Conservation (phyloP, 1,140 invertebrate genomes). For the Samia ricini region DNA sequence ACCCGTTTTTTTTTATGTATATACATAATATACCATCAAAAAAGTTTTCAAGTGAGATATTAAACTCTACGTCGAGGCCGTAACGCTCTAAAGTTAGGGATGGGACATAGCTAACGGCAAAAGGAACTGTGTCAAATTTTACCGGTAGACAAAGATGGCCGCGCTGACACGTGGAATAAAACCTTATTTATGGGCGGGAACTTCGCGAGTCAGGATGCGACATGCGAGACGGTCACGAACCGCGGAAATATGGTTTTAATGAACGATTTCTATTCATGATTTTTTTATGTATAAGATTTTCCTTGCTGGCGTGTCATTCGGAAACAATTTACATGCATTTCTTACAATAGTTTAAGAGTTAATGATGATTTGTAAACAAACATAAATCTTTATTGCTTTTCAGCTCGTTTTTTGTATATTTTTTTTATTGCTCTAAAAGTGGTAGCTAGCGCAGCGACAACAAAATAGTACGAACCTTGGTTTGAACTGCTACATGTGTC, state of each 20-base stretch:
- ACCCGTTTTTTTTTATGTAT: slow-evolving; percentile 43
- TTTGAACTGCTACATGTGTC: too few relatives aligned
- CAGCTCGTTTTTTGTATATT: too few relatives aligned
- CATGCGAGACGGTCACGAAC: slow-evolving; percentile 68
- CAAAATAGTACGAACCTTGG: too few relatives aligned
- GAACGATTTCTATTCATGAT: slow-evolving; percentile 66
- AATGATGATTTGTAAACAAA: neutral
- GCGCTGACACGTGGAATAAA: slow-evolving; percentile 70
- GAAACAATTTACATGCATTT: neutral
- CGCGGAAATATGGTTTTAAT: slow-evolving; percentile 53
- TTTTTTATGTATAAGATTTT: slow-evolving; percentile 39
- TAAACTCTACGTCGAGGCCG: slow-evolving; percentile 43
- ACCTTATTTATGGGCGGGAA: slow-evolving; percentile 63
- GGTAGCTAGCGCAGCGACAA: too few relatives aligned
- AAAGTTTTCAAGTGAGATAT: slow-evolving; percentile 32
- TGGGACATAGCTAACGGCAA: slow-evolving; percentile 25
- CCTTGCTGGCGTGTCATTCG: slow-evolving; percentile 3
- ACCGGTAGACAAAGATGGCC: slow-evolving; percentile 56
- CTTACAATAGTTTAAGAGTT: neutral
- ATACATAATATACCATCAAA: slow-evolving; percentile 31
- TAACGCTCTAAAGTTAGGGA: slow-evolving; percentile 35
- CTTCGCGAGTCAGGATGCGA: slow-evolving; percentile 61
- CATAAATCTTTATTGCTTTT: too few relatives aligned
- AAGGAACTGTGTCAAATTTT: slow-evolving; percentile 34
- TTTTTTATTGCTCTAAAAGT: too few relatives aligned